phyloP scores from a whole-genome alignment of 2,113 vertebrate species.

The Scatophagus argus region DNA sequence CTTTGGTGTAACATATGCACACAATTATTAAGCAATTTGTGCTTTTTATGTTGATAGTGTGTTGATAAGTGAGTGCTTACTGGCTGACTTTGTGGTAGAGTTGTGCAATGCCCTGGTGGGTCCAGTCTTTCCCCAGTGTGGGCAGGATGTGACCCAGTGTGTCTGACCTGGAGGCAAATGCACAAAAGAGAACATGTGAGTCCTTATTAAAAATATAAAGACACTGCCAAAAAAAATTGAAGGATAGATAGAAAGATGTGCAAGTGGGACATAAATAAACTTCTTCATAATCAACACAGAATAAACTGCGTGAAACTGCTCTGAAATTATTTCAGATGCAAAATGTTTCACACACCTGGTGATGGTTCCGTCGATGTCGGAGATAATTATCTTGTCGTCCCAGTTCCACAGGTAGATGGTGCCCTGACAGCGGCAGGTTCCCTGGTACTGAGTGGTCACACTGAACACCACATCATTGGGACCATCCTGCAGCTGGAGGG shows the following conservation, averaged over 20 bases:
- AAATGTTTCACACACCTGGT: slow-evolving; percentile 86
- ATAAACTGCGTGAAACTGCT: not conserved
- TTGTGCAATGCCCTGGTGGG: slow-evolving; percentile 95
- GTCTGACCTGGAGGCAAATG: slow-evolving; percentile 88
- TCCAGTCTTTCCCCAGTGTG: slow-evolving; percentile 98
- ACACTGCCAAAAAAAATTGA: not conserved
- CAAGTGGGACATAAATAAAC: not conserved
- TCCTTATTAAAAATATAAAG: fast-evolving
- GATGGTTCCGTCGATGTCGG: slow-evolving; percentile 98
- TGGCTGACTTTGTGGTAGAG: slow-evolving; percentile 99
- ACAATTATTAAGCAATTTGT: not conserved
- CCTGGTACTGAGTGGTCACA: slow-evolving; percentile 98
- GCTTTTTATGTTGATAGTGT: not conserved
- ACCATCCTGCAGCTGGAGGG: slow-evolving; percentile 93
- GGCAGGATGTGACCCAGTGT: slow-evolving; percentile 97
- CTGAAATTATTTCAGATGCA: not conserved
- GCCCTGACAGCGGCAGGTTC: slow-evolving; percentile 96
- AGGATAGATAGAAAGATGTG: not conserved
- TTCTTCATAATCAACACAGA: not conserved
- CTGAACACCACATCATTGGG: slow-evolving; percentile 95
- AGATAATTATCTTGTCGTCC: slow-evolving; percentile 97
- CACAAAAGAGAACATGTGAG: not conserved
- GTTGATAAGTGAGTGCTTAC: slow-evolving; percentile 82
- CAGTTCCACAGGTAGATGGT: slow-evolving; percentile 98
- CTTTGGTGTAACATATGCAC: not conserved